phyloP scores from a whole-genome alignment of 2,797 vertebrate genomes.

The Siniperca scherzeri region DNA sequence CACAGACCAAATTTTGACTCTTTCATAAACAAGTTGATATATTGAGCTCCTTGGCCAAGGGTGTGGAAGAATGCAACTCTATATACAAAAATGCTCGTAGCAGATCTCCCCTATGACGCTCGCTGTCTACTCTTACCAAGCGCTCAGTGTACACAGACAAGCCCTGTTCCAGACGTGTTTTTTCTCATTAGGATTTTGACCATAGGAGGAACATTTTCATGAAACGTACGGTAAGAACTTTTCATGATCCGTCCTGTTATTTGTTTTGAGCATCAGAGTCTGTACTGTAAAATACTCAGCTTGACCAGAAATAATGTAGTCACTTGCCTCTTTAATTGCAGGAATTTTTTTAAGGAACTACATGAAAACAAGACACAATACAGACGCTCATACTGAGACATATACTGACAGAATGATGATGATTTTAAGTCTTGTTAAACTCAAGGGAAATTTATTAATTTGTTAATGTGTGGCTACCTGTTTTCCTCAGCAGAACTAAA shows the following conservation, averaged over 20 bases:
- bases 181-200: not conserved
- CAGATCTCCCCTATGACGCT: conserved; percentile 3
- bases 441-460: not conserved
- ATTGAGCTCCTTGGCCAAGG: conserved; percentile 32
- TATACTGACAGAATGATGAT: not conserved
- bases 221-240: conserved; percentile 21
- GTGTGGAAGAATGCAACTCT: conserved; percentile 74
- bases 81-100: conserved; percentile 64
- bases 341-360: not conserved
- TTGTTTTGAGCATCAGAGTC: not conserved
- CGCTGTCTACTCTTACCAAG: conserved; percentile 1
- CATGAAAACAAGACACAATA: not conserved
- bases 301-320: not conserved
- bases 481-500: not conserved
- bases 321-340: not conserved
- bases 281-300: not conserved
- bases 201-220: conserved; percentile 21
- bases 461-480: not conserved
- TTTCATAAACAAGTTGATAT: conserved; percentile 76
- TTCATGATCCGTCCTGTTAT: not conserved
- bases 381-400: not conserved
- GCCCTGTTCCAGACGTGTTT: not conserved
- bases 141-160: conserved; percentile 18
- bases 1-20: conserved; percentile 20
- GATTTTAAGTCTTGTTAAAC: not conserved